Base-by-base conservation (phyloP, 2,797 vertebrate genomes). In the Agapornis canus region DNA sequence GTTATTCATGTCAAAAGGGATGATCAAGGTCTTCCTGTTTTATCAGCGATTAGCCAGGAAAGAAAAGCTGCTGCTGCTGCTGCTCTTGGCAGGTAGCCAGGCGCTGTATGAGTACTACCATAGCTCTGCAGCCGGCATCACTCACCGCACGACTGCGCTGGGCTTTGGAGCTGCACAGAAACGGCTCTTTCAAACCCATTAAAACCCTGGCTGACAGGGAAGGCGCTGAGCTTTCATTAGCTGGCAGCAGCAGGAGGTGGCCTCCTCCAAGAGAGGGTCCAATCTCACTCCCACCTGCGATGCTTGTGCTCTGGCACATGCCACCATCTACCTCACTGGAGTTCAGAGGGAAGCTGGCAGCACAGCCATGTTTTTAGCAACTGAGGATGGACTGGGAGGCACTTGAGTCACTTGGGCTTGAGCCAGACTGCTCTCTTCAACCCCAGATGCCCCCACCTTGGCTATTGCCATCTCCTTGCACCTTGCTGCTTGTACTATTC, bases 11-110 rank as follows among this genome's bases (percentile, higher is more conserved):
- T 98, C 97, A 97, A 94, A 97, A 97, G 96, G 96, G 95, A 97
- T 97, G 97, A 98, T 97, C 97, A 97, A 96, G 97, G 97, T 95
- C 97, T 98, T 97, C 97, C 97, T 94, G 95, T 97, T 97, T 97
- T 97, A 98, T 97, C 97, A 97, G 95, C 95, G 96, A 97, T 98
- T 97, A 98, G 96, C 80, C 95, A 80, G 97, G 94, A 94, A 94
- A 97, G 95, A 87, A 96, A 96, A 91, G 94, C 95, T 85, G 96
- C 94, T 70, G 96, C 90, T 70, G 96, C 90, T 81, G 95, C 94
- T 65, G 92, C 93, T 88, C 60, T 91, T 97, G 97, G 97, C 97
- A 81, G 94, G 80, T 70, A 25, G 92, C 97, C 97, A 97, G 95
- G 91, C 42, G 13, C 91, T 84, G 86, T 68, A 22, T 48, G 91